phyloP scores from a whole-genome alignment of 2,113 vertebrate species.

The Chrysemys picta region DNA sequence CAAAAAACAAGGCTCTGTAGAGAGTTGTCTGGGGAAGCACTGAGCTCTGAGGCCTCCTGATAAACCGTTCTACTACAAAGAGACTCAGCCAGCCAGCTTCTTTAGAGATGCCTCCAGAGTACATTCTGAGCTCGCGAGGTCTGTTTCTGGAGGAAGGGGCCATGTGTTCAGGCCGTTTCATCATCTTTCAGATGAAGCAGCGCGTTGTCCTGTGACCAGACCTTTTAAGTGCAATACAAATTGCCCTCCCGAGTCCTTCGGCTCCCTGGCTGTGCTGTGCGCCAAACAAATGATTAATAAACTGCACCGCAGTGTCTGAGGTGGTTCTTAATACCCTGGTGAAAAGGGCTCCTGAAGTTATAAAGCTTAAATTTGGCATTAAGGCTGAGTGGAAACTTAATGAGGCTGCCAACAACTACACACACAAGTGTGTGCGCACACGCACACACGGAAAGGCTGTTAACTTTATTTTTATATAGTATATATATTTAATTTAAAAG shows the following conservation, averaged over 20 bases:
- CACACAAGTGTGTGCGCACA: constrained; percentile 1
- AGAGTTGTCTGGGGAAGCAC: background rate
- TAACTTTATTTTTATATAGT: constrained; percentile 24
- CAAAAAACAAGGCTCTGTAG: background rate
- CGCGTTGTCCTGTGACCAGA: background rate
- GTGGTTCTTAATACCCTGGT: constrained; percentile 74
- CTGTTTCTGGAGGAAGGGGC: background rate
- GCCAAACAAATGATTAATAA: constrained; percentile 66
- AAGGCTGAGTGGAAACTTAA: constrained; percentile 64
- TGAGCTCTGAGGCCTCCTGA: background rate
- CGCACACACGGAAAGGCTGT: constrained; percentile 51
- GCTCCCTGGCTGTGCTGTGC: background rate
- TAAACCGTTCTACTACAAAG: background rate
- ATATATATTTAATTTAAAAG: constrained; percentile 55
- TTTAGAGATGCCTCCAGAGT: background rate
- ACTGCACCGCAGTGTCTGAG: constrained; percentile 69
- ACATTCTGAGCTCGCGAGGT: background rate
- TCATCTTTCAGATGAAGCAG: background rate
- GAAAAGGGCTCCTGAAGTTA: constrained; percentile 74
- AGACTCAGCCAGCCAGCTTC: background rate
- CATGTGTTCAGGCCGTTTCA: background rate
- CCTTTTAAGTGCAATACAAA: background rate
- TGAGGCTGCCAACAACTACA: constrained; percentile 68
- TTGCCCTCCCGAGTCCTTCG: background rate
- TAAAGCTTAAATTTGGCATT: constrained; percentile 78